Conservation (phyloP, 2,888 invertebrate genomes). For the Nephrotoma flavescens region DNA sequence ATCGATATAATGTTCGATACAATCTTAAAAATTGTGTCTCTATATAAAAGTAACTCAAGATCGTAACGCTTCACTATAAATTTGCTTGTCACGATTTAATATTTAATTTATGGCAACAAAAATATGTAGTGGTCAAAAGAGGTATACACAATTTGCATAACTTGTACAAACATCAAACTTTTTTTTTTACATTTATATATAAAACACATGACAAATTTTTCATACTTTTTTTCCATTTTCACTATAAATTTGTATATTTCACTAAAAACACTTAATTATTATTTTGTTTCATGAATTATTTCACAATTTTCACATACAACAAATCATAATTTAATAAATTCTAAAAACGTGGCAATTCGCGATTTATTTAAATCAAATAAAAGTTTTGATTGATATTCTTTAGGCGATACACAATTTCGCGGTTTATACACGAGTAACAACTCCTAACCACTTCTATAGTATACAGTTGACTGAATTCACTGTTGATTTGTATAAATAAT, state of each 20-base stretch:
- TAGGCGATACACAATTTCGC: not conserved
- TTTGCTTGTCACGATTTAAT: too few relatives aligned
- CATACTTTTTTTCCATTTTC: not conserved
- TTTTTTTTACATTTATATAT: not conserved
- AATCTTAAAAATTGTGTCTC: too few relatives aligned
- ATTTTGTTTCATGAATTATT: not conserved
- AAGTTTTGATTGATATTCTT: not conserved
- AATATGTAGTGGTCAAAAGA: not conserved
- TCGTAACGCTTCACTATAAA: too few relatives aligned
- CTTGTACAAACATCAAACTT: not conserved
- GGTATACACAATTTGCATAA: not conserved
- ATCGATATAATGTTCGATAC: not conserved
- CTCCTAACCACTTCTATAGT: not conserved
- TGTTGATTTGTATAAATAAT: not conserved
- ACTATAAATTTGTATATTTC: not conserved
- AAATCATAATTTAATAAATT: not conserved
- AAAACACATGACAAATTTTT: not conserved
- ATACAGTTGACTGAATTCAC: not conserved
- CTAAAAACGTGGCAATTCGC: not conserved
- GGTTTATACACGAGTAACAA: not conserved
- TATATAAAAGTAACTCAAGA: too few relatives aligned
- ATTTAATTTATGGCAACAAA: too few relatives aligned
- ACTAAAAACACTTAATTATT: not conserved
- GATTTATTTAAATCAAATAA: not conserved
- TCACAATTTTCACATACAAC: not conserved